Conservation (phyloP, 2,888 invertebrate species). For the Apantesis nais region DNA sequence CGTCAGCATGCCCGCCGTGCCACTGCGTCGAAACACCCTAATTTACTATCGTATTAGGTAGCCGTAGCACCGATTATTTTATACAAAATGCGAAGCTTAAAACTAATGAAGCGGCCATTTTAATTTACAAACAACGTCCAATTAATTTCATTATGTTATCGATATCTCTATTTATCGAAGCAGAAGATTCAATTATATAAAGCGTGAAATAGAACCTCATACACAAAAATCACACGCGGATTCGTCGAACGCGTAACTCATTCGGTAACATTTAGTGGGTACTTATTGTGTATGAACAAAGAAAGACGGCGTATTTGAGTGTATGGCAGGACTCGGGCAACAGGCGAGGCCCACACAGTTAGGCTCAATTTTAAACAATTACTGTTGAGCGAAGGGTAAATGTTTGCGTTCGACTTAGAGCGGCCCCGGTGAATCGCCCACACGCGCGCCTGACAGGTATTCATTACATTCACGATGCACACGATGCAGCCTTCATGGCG, state of each 20-base stretch:
- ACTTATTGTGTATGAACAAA: conserved; percentile 73
- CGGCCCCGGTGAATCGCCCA: conserved; percentile 74
- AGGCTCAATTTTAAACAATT: conserved; percentile 86
- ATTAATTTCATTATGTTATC: conserved; percentile 64
- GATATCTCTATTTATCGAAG: conserved; percentile 61
- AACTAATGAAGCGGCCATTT: conserved; percentile 66
- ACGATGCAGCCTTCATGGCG: conserved; percentile 58
- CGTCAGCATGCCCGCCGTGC: conserved; percentile 60
- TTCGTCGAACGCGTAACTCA: conserved; percentile 34
- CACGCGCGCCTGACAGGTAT: conserved; percentile 84
- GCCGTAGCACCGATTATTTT: conserved; percentile 62
- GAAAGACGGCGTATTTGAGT: conserved; percentile 60
- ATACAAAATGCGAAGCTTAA: conserved; percentile 66
- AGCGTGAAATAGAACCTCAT: conserved; percentile 28
- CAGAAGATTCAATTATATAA: conserved; percentile 55
- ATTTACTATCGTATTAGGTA: conserved; percentile 76
- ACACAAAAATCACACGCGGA: conserved; percentile 29
- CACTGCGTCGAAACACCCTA: conserved; percentile 69
- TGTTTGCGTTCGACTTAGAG: conserved; percentile 84
- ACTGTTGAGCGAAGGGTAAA: conserved; percentile 84
- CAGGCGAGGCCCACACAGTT: conserved; percentile 83
- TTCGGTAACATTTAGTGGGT: conserved; percentile 62
- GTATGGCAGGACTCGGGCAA: conserved; percentile 69
- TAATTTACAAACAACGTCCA: conserved; percentile 63
- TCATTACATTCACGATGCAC: conserved; percentile 82